phyloP scores from a whole-genome alignment of 2,888 invertebrate genomes.

The Dryocosmus kuriphilus region DNA sequence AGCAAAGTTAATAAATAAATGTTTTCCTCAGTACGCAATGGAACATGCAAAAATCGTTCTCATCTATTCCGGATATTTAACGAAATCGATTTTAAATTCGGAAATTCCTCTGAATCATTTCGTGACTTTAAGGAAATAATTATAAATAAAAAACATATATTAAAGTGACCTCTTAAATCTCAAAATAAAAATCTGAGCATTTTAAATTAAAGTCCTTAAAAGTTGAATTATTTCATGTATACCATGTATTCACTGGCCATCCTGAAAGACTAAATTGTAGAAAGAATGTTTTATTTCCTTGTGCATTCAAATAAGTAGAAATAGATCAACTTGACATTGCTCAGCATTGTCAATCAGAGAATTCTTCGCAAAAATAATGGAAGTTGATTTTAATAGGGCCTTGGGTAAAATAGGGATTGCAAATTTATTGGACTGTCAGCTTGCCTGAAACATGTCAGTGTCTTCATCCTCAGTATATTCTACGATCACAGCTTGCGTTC shows the following conservation, averaged over 20 bases:
- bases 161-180: not conserved
- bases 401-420: constrained; percentile 25
- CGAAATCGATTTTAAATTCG: not conserved
- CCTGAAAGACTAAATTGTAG: not conserved
- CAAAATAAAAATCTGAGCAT: no score
- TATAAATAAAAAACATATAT: not conserved
- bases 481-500: constrained; percentile 98
- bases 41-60: not conserved
- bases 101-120: not conserved
- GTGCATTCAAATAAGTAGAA: not conserved
- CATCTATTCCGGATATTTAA: constrained; percentile 8
- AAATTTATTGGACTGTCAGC: constrained; percentile 58
- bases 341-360: not conserved
- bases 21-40: not conserved
- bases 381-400: not conserved
- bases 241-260: no score
- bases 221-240: no score
- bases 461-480: constrained; percentile 97
- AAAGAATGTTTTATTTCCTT: not conserved
- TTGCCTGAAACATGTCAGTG: constrained; percentile 99
- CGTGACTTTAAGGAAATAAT: not conserved
- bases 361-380: constrained; percentile 20
- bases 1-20: not conserved
- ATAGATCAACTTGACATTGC: not conserved
- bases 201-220: no score